phyloP scores from a whole-genome alignment of 2,797 vertebrate genomes.

The Falco novaeseelandiae region DNA sequence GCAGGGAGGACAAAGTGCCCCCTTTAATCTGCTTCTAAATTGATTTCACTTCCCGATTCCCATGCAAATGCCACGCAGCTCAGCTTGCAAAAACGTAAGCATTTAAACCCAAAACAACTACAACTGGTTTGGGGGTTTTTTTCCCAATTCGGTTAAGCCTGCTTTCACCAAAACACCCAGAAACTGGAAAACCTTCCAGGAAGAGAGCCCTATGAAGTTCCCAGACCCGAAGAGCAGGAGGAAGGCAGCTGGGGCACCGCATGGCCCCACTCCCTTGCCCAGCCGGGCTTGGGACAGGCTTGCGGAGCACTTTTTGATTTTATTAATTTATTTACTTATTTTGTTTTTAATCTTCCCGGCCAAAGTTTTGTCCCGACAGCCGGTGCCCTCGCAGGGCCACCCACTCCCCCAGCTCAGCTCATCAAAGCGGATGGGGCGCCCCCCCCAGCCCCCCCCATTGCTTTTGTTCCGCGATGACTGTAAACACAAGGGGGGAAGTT shows the following conservation, averaged over 20 bases:
- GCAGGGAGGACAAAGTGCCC: not conserved
- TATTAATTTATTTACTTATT: not conserved
- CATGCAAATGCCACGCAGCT: slow-evolving; percentile 12
- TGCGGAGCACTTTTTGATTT: not conserved
- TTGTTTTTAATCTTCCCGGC: not conserved
- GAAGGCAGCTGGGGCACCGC: not conserved
- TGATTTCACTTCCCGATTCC: slow-evolving; percentile 54
- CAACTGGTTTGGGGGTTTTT: not conserved
- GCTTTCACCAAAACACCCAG: not conserved
- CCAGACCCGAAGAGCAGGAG: not conserved
- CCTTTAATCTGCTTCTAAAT: not conserved
- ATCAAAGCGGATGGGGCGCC: not conserved
- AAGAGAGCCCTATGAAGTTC: not conserved
- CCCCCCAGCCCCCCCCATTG: no score
- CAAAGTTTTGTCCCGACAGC: not conserved
- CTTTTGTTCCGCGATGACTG: slow-evolving; percentile 25
- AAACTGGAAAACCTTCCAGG: not conserved
- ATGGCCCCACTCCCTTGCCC: not conserved
- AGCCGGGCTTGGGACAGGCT: not conserved
- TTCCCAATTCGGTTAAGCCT: accelerated
- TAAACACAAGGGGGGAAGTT: not conserved
- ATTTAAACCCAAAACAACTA: not conserved
- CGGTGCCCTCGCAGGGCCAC: not conserved
- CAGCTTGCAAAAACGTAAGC: not conserved
- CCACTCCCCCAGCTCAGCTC: not conserved